Base-by-base conservation (phyloP, 2,797 vertebrate genomes). In the Pelobates cultripes region DNA sequence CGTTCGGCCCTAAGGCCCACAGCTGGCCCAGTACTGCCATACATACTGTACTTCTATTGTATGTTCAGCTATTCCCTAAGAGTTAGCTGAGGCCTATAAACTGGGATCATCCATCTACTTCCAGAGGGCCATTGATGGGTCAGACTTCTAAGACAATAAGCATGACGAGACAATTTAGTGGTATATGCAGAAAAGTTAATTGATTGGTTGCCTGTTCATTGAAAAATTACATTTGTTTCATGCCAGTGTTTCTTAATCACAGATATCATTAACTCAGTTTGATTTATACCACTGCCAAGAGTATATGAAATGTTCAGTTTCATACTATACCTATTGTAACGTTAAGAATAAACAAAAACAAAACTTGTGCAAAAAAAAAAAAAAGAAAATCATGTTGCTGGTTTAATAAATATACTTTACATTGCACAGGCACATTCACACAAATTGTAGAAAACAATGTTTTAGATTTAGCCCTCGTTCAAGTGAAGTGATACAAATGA, bases 111-210 rank as follows among this genome's bases (percentile, higher is more conserved):
- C 61, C 61, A 64, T 64, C 61, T 28, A 28, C 7, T 7, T 64
- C 61, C 61, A 64, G 61, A 64, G 61, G 61, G 14, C n/a, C 61
- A 64, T 64, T 40, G 61, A 64, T 40, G 14, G 61, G 61, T 64
- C 61, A 64, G 7, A 40, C 28, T 57, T 64, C 7, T 64, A 64
- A 64, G 17, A 40, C 61, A 64, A 64, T 64, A 64, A 40, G 61
- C n/a, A 64, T 64, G n/a, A 64, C 17, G 7, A 28, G 10, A 40
- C 61, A 28, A 6, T 10, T 40, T 64, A 64, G 6, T 64, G n/a
- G 6, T 64, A 40, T 40, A 64, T 64, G 17, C 17, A 40, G 14
- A 7, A 64, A 40, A 64, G n/a, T 64, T 64, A 64, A 28, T 64
- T 64, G 61, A 64, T 64, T 64, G 61, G 61, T 40, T 28, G 28